phyloP scores from a whole-genome alignment of 2,888 invertebrate species.

The Netelia melanura region DNA sequence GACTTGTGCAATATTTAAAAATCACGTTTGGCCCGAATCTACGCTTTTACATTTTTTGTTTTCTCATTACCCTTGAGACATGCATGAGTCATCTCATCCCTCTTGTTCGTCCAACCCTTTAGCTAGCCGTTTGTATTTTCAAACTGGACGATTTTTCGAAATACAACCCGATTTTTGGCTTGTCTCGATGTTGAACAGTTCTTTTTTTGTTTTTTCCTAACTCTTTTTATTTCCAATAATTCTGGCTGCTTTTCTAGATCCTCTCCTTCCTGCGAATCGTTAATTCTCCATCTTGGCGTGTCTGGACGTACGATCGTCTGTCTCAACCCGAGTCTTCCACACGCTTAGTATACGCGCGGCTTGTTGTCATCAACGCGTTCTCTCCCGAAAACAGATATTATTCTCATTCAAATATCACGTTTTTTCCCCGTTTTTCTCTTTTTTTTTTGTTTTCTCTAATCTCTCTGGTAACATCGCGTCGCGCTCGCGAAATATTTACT shows the following conservation, averaged over 20 bases:
- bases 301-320: not conserved
- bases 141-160: too few species aligned
- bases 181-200: too few species aligned
- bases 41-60: conserved; percentile 10
- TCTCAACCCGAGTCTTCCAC: conserved; percentile 58
- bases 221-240: not conserved
- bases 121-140: not conserved
- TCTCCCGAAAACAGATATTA: conserved; percentile 11
- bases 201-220: not conserved
- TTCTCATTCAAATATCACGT: conserved; percentile 29
- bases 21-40: not conserved
- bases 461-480: not conserved
- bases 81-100: not conserved
- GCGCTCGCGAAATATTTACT: conserved; percentile 86
- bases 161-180: too few species aligned
- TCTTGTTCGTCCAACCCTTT: not conserved
- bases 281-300: not conserved
- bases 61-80: not conserved
- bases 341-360: conserved; percentile 6
- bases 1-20: not conserved
- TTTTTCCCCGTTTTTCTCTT: conserved; percentile 12
- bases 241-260: not conserved
- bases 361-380: conserved; percentile 19
- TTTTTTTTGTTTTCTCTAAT: conserved; percentile 3
- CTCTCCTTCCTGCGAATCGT: not conserved